Base-by-base conservation (phyloP, 1,140 invertebrate genomes). In the Holotrichia oblita region DNA sequence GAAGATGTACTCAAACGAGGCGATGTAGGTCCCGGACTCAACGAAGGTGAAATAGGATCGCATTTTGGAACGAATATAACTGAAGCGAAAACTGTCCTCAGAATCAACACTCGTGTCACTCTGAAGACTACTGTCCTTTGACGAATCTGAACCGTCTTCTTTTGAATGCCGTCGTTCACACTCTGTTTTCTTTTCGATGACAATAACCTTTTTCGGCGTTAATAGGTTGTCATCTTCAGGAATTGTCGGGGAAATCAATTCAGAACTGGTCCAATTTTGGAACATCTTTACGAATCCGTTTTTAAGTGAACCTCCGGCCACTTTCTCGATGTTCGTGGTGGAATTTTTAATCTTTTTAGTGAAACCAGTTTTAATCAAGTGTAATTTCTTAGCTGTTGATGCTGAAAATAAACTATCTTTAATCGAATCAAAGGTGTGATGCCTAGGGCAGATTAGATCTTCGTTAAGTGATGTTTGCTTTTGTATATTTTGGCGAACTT, bases 81-180 rank as follows among this genome's bases (percentile, higher is more conserved):
- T 72, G 95, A 96, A 41, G 95, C 95, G 85, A 96, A n/a, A 96
- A 87, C 94, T 96, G 82, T 97, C 96, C 87, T 97, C 95, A 1
- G 95, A 96, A 86, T 97, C 96, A 2, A 97, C 93, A 87, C 95
- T 97, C 0, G 96, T 97, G 83, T 97, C 96, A 86, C 95, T 97
- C 85, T 97, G 96, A 69, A 97, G 89, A 86, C 95, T 97, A 84
- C 94, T 96, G 84, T 97, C 95, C 87, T 97, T 97, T 0, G 95
- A 96, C 0, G 95, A 96, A 84, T 97, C 96, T 0, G 95, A 97
- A 7, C 94, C 94, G 80, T 96, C 95, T 86, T 97, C 95, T 77
- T 92, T 89, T 0, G 93, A 94, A 40, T 91, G 88, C 40, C 93
- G 88, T 55, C 93, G 86, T 81, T 93, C 91, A 8, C 87, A 84